Evolutionary conservation across 2,797 vertebrate genomes (phyloP).

Genomic region (Sebastes reedi): DNA sequence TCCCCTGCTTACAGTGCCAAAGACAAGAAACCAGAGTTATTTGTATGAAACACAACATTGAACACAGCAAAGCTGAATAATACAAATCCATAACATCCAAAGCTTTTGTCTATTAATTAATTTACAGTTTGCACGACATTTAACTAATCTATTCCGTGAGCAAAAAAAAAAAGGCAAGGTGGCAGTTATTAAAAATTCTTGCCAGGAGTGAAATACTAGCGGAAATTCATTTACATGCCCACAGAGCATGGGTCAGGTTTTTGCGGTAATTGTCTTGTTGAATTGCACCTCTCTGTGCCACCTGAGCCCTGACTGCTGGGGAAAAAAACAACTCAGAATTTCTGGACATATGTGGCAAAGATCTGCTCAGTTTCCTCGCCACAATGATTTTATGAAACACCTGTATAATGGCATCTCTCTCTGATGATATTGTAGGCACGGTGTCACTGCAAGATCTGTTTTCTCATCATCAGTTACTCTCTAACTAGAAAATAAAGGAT

Average conservation of each 20-base stretch:
- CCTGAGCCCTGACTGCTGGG: constrained; percentile 62
- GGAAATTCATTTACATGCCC: constrained; percentile 67
- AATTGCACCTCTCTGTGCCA: constrained; percentile 67
- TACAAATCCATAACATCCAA: constrained; percentile 50
- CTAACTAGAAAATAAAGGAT: constrained; percentile 19
- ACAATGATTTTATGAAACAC: constrained; percentile 8
- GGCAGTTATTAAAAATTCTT: constrained; percentile 71
- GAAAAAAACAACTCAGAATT: neutral
- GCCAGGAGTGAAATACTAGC: constrained; percentile 72
- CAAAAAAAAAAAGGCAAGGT: constrained; percentile 23
- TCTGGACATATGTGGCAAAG: constrained; percentile 14
- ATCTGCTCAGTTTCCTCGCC: constrained; percentile 1
- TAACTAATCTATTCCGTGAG: constrained; percentile 63
- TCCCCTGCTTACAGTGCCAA: neutral
- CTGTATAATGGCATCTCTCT: neutral
- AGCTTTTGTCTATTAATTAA: constrained; percentile 68
- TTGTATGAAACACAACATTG: constrained; percentile 17
- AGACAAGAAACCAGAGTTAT: constrained; percentile 18
- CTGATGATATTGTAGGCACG: neutral
- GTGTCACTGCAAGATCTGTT: neutral
- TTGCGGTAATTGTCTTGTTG: constrained; percentile 72
- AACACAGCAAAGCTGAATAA: constrained; percentile 38
- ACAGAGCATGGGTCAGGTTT: constrained; percentile 60
- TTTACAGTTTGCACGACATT: constrained; percentile 72
- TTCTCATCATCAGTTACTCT: neutral